phyloP scores from a whole-genome alignment of 2,888 invertebrate species.

The Drosophila mimetica region DNA sequence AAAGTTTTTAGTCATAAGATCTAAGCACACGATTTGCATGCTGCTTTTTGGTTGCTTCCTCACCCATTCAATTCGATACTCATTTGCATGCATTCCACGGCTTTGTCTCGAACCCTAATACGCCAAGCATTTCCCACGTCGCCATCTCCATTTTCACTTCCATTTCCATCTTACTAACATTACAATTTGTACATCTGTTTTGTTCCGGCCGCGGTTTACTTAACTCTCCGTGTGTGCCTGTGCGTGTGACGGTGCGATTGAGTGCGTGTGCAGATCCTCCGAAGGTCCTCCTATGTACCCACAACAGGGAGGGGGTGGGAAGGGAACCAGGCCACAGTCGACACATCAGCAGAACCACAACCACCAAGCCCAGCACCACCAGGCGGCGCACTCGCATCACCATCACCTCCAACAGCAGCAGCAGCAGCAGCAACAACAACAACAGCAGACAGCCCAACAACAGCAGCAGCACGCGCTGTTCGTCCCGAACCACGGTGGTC shows the following conservation, averaged over 20 bases:
- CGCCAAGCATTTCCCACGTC: slow-evolving; percentile 47
- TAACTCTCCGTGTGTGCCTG: slow-evolving; percentile 36
- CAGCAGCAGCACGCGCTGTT: slow-evolving; percentile 59
- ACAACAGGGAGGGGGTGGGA: slow-evolving; percentile 83
- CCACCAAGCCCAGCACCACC: slow-evolving; percentile 72
- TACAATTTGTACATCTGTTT: slow-evolving; percentile 69
- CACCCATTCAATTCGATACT: slow-evolving; percentile 35
- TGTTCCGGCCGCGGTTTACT: slow-evolving; percentile 56
- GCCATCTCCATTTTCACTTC: slow-evolving; percentile 46
- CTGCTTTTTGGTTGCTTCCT: slow-evolving; percentile 28
- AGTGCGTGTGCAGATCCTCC: slow-evolving; percentile 67
- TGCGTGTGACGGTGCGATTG: slow-evolving; percentile 39
- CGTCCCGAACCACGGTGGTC: slow-evolving; percentile 41
- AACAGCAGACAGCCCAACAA: slow-evolving; percentile 46
- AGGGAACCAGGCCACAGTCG: slow-evolving; percentile 80
- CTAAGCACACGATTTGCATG: slow-evolving; percentile 50
- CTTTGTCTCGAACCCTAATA: slow-evolving; percentile 52
- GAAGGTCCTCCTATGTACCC: slow-evolving; percentile 83
- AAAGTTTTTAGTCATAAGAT: slow-evolving; percentile 24
- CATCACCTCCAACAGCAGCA: slow-evolving; percentile 53
- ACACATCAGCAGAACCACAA: slow-evolving; percentile 79
- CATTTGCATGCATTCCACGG: slow-evolving; percentile 34
- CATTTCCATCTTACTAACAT: slow-evolving; percentile 77
- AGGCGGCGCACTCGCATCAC: slow-evolving; percentile 54
- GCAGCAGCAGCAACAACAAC: slow-evolving; percentile 41